Percentiles rank a stretch among this genome's conserved stretches.
Conservation (phyloP, 35 echinoderm and acorn worm species). For the Lytechinus variegatus region DNA sequence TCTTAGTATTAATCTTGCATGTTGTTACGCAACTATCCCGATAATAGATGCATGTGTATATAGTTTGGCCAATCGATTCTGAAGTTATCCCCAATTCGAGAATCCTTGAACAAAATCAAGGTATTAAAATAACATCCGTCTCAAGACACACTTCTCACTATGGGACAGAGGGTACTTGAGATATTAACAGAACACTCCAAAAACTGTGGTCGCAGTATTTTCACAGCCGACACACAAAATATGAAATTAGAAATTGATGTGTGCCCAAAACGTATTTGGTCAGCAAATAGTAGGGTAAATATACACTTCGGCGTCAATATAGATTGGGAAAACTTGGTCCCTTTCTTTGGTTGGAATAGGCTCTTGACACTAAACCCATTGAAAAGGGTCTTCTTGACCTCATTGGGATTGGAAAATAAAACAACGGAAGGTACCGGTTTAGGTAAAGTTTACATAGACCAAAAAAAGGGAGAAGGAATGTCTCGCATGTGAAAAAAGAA, state of each 20-base stretch:
- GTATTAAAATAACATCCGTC: not conserved
- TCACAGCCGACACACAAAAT: not conserved
- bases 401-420: not conserved
- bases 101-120: not conserved
- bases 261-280: conserved; percentile 26
- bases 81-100: no score
- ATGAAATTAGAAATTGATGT: conserved; percentile 15
- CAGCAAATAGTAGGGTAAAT: conserved; percentile 26
- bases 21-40: no score
- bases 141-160: not conserved
- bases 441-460: not conserved
- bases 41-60: no score
- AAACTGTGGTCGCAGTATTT: not conserved
- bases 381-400: not conserved
- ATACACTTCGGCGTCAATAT: conserved; percentile 34
- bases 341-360: not conserved
- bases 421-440: not conserved
- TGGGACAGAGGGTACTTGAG: not conserved
- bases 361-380: not conserved
- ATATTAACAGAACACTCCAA: not conserved
- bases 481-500: not conserved
- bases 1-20: no score
- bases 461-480: not conserved
- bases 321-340: not conserved
- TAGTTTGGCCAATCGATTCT: no score